Evolutionary conservation across 2,888 invertebrate genomes (phyloP), one percentile per base, ranked within the genome.

Genomic region (Oxystoma pomonae): DNA sequence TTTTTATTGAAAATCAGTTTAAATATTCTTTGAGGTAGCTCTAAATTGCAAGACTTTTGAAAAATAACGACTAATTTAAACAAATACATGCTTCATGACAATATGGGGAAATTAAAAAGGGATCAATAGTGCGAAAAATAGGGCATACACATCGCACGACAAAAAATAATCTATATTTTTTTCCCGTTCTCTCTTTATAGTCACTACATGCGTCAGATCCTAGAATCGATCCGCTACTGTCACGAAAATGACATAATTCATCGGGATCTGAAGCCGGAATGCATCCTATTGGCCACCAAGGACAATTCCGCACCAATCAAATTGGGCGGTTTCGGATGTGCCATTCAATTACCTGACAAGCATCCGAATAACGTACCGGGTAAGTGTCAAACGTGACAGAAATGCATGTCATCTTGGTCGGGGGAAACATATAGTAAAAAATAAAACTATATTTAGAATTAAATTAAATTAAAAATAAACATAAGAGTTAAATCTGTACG

Each of bases 271-370:
- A 90, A 98, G 74, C 98, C 98, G 9, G 98, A 98, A 76, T 98
- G 97, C 83, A 94, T 98, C 59, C 85, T 99, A 58, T 83, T 99
- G 64, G 96, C 98, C 51, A 96, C 95, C 62, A 90, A 94, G 71
- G 98, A 99, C 79, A 99, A 98, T 83, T 98, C 97, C 58, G 98
- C 99, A 35, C 98, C 98, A 1, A 92, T 99, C 72, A 99, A 99
- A 80, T 85, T 99, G 61, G 96, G 98, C 20, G 98, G 98, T 12
- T 98, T 99, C 78, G 96, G 98, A 0, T 94, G 97, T 16, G 98
- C 98, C 16, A 90, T 97, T 56, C 96, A 97, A 77, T 83, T 98
- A 70, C 90, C 92, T n/a, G 87, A 91, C 21, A 86, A 87, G 56
- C 88, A 91, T 67, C 72, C 76, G 20, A 68, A 72, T 35, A 73